Percentiles rank a stretch among this genome's conserved stretches.
phyloP scores from a whole-genome alignment of 2,797 vertebrate species.

The Tapirus indicus region DNA sequence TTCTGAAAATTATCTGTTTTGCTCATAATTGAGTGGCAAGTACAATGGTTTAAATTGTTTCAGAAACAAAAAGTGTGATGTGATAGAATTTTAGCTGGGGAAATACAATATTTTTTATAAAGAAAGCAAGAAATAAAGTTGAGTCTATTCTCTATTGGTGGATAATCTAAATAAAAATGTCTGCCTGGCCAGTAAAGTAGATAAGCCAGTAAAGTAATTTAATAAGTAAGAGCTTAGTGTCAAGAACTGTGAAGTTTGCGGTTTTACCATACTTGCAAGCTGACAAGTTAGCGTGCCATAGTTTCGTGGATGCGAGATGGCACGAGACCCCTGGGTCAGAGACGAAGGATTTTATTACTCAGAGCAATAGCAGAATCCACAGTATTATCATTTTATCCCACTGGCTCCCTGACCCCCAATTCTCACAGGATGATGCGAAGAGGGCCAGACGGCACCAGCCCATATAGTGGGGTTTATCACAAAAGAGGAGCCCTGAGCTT shows the following conservation, averaged over 20 bases:
- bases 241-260: neutral
- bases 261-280: neutral
- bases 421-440: neutral
- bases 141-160: neutral
- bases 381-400: neutral
- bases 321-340: neutral
- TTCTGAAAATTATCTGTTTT: neutral
- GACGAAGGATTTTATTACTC: neutral
- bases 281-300: neutral
- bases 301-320: neutral
- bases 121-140: slow-evolving; percentile 29
- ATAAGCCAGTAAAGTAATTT: slow-evolving; percentile 76
- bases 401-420: neutral
- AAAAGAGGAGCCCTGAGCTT: neutral
- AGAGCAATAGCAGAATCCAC: neutral
- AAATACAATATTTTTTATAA: neutral
- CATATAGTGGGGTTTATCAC: neutral
- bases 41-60: neutral
- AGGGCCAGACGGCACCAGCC: neutral
- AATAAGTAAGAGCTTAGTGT: slow-evolving; percentile 33
- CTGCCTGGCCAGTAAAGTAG: slow-evolving; percentile 51
- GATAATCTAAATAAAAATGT: slow-evolving; percentile 29
- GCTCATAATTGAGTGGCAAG: neutral
- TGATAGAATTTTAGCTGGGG: neutral
- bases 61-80: neutral